Base-by-base conservation (phyloP, 2,797 vertebrate genomes). In the Gastrophryne carolinensis region DNA sequence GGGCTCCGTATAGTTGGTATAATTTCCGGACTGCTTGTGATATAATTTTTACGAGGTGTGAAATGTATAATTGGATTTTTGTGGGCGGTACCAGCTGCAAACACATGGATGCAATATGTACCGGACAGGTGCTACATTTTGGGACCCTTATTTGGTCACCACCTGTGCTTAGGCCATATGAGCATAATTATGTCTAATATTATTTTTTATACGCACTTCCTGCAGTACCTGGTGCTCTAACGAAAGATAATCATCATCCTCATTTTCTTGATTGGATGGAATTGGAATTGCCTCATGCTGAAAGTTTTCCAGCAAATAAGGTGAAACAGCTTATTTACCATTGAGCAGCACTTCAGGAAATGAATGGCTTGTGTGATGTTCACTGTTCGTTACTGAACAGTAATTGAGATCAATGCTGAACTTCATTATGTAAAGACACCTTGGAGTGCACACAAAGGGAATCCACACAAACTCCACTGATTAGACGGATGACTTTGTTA, bases 401-500 rank as follows among this genome's bases (percentile, higher is more conserved):
- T 56, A 56, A 68, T 68, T 68, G 54, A 68, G 50, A 68, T 68
- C 34, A 24, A 68, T 68, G 32, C 49, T 27, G 34, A 56, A 39
- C 49, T 68, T 68, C 50, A 68, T 68, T 68, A 68, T 56, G 65
- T 56, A 68, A 56, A 56, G 65, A 68, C 65, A 39, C 15, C 65
- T 39, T 17, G 39, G 50, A 68, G 24, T 13, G 34, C 50, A 26
- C 50, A 39, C 65, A 56, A 15, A 68, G 65, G 32, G 50, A 68
- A 54, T 56, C 39, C 7, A 37, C 4, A 39, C 65, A 39, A 56
- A 41, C 15, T 68, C 50, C 7, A 15, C 34, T 54, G 24, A 68
- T 68, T 39, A 68, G 65, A 68, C 56, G 37, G 34, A 68, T 68
- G 50, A 68, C 65, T 68, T 54, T 68, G 50, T 68, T 68, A 50